These are phyloP conservation scores for Orthonyx spaldingii DNA, from an alignment of 2,113 vertebrate genomes.

Conservation along the genomic window DNA sequence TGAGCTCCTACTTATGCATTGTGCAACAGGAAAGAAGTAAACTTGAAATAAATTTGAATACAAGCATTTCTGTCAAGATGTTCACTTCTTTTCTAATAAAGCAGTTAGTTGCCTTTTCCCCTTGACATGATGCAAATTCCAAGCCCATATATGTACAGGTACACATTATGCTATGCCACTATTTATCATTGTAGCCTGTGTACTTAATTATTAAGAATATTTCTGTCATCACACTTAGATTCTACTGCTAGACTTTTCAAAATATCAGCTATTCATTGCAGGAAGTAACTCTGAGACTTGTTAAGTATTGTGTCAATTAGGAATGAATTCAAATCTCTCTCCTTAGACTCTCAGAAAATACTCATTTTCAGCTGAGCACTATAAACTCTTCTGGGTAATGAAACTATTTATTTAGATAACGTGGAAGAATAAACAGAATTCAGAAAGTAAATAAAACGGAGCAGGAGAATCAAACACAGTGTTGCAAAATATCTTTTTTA, in stretches of 20 bases:
- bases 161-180: not conserved
- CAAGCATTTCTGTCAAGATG: not conserved
- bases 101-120: not conserved
- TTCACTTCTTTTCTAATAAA: not conserved
- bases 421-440: not conserved
- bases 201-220: not conserved
- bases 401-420: conserved; percentile 4
- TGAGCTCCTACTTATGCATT: not conserved
- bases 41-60: not conserved
- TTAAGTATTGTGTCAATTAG: conserved; percentile 14
- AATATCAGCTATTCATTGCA: not conserved
- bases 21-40: not conserved
- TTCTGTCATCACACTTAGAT: not conserved
- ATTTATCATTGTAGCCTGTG: not conserved
- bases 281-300: not conserved
- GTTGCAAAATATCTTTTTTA: not conserved
- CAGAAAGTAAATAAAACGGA: not conserved
- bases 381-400: not conserved
- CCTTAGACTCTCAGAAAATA: not conserved
- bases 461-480: not conserved
- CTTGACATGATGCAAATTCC: not conserved
- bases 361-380: not conserved
- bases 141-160: not conserved
- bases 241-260: not conserved
- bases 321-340: not conserved